Base-by-base conservation (phyloP, 2,797 vertebrate species). In the Brotula barbata region DNA sequence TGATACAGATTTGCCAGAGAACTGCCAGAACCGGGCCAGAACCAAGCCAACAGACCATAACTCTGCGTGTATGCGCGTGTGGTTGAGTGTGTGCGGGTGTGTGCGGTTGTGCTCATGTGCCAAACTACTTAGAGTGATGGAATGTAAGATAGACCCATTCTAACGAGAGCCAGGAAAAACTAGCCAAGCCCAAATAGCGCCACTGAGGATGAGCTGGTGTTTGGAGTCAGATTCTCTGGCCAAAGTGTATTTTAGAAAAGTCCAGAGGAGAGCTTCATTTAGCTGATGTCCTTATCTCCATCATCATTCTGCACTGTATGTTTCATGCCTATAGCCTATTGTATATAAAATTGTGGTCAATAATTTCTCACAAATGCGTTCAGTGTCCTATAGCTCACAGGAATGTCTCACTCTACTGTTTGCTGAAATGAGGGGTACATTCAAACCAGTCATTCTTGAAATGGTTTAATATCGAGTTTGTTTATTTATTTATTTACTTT, bases 101-200 rank as follows among this genome's bases (percentile, higher is more conserved):
- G 58, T 58, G 61, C 34, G 22, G 15, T 58, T 31, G 51, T 17
- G 46, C 31, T 37, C 1, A 1, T 37, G 44, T 56, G 68, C 68
- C 68, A 77, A 68, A 75, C 59, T 61, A 68, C 66, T 78, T 61
- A 53, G 53, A 75, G 71, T 75, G 68, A 79, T 80, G 68, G 80
- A 85, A 73, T 75, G 63, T 68, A 42, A 68, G 61, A 71, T 66
- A 59, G 58, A 37, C 56, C 43, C 31, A 45, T 49, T 69, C 13
- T 40, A 43, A 60, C 34, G 36, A 5, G 39, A 50, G 66, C 68
- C 60, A 75, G 48, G 53, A 73, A 45, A 40, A 41, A 68, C 16
- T 53, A 23, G 66, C 65, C 60, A 50, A 65, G 52, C 49, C 48
- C 40, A 44, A 53, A 59, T 39, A 19, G 7, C 34, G 41, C 39